A percentile compares a stretch with the other conserved stretches of the same genome.
These are phyloP conservation scores for Eurypyga helias DNA, from an alignment of 2,113 vertebrate genomes.

Conservation along the genomic window DNA sequence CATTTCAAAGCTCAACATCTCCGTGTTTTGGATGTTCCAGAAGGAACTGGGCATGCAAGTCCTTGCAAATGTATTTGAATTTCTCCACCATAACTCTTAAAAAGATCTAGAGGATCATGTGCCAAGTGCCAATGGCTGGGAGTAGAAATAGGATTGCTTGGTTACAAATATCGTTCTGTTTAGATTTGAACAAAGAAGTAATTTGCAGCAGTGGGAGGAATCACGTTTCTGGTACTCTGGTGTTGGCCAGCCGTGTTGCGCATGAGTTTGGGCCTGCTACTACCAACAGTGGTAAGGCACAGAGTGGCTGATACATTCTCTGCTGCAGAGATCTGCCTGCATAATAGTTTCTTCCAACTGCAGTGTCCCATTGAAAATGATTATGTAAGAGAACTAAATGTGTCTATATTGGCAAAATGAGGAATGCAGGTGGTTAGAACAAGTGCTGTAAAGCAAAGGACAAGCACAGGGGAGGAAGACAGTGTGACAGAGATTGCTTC, in stretches of 20 bases:
- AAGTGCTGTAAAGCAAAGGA: neutral
- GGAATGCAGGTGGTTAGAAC: neutral
- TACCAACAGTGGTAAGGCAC: neutral
- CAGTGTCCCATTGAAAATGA: neutral
- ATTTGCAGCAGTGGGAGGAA: neutral
- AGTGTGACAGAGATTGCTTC: neutral
- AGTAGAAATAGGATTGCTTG: neutral
- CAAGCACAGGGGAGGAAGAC: neutral
- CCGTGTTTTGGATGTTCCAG: neutral
- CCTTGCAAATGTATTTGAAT: neutral
- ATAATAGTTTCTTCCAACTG: neutral
- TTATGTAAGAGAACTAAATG: neutral
- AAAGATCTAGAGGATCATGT: neutral
- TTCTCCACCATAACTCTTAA: neutral
- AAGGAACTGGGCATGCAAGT: neutral
- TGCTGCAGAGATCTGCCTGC: neutral
- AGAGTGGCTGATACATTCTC: neutral
- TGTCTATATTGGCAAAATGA: neutral
- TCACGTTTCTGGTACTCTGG: neutral
- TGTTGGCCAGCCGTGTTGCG: neutral
- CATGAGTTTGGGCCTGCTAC: neutral
- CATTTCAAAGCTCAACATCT: neutral
- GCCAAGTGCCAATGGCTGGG: neutral
- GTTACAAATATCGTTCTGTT: neutral
- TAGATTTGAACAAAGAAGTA: neutral